Percentiles rank a stretch among this genome's conserved stretches.
Evolutionary conservation across 2,113 vertebrate species (phyloP).

Genomic region (Suricata suricatta): DNA sequence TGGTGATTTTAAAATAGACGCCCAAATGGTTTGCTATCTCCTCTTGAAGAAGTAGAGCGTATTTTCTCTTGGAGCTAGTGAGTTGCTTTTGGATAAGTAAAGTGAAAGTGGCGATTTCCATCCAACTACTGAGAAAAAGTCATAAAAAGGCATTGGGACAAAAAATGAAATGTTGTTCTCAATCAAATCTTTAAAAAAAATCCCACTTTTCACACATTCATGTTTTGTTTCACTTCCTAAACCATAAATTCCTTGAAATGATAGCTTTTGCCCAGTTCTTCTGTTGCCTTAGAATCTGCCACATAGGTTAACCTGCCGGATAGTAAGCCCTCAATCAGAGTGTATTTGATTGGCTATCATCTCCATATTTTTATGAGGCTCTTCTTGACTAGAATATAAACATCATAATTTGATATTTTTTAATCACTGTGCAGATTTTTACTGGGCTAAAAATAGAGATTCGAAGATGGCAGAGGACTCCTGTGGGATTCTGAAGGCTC

Average conservation of each 20-base stretch:
- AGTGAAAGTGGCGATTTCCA: background rate
- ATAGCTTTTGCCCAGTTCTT: background rate
- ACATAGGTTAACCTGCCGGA: background rate
- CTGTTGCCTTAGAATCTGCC: background rate
- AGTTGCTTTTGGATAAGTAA: background rate
- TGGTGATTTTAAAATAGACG: background rate
- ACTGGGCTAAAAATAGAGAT: background rate
- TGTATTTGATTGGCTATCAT: background rate
- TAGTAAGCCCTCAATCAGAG: background rate
- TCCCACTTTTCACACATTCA: background rate
- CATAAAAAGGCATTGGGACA: background rate
- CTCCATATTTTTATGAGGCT: background rate
- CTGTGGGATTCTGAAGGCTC: background rate
- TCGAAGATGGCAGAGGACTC: background rate
- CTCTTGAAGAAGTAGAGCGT: background rate
- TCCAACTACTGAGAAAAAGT: background rate
- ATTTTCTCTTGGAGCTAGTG: background rate
- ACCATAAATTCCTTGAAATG: background rate
- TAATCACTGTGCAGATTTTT: background rate
- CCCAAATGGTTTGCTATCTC: background rate
- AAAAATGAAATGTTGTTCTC: background rate
- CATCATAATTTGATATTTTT: background rate
- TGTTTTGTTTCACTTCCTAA: background rate
- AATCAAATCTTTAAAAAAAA: background rate
- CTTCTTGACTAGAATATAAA: background rate